A percentile compares a stretch with the other conserved stretches of the same genome.
Evolutionary conservation across 2,113 vertebrate species (phyloP).

Genomic region (Pimephales promelas): DNA sequence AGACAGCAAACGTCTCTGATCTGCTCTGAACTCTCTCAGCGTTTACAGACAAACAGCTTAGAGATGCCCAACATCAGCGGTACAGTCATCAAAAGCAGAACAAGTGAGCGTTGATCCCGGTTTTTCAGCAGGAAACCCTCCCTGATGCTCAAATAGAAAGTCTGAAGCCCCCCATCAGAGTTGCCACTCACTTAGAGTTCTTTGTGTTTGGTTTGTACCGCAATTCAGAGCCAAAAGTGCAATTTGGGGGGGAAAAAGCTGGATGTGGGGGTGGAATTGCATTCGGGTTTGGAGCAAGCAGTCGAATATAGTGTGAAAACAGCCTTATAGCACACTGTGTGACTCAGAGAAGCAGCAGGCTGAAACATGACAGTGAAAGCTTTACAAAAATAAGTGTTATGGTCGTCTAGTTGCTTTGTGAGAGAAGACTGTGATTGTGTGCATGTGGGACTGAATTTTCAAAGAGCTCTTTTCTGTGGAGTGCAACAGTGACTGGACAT

Average conservation of each 20-base stretch:
- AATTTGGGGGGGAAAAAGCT: neutral
- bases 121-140: slow-evolving; percentile 20
- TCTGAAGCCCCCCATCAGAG: neutral
- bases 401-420: slow-evolving; percentile 11
- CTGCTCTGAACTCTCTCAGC: slow-evolving; percentile 35
- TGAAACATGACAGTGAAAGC: slow-evolving; percentile 24
- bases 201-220: neutral
- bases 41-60: slow-evolving; percentile 26
- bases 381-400: slow-evolving; percentile 26
- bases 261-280: neutral
- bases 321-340: neutral
- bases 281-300: neutral
- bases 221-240: neutral
- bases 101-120: neutral
- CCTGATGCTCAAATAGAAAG: slow-evolving; percentile 24
- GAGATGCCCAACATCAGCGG: neutral
- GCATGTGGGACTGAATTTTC: slow-evolving; percentile 2
- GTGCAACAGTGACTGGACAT: neutral
- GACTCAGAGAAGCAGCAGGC: slow-evolving; percentile 23
- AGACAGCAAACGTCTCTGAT: slow-evolving; percentile 9
- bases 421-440: neutral
- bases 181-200: slow-evolving; percentile 25
- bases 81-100: neutral
- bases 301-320: slow-evolving; percentile 4
- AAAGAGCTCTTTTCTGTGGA: slow-evolving; percentile 10